Evolutionary conservation across 2,888 invertebrate genomes (phyloP).

Genomic region (Clitarchus hookeri): DNA sequence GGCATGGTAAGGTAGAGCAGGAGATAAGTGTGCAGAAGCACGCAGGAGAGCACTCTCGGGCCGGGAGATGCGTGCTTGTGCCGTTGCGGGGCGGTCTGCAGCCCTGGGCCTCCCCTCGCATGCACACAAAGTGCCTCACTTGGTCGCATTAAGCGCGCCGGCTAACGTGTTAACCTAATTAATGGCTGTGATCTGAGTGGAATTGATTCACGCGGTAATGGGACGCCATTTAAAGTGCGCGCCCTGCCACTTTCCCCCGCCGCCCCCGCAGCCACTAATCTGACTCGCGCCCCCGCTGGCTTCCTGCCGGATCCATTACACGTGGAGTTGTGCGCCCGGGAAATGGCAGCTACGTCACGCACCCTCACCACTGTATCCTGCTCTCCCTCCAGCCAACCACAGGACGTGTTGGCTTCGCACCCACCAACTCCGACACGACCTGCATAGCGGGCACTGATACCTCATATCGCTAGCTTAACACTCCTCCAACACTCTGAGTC

Average conservation of each 20-base stretch:
- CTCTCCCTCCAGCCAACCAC: too few species aligned
- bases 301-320: background rate
- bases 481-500: too few species aligned
- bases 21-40: too few species aligned
- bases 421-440: too few species aligned
- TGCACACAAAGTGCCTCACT: constrained; percentile 20
- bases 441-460: too few species aligned
- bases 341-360: background rate
- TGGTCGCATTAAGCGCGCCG: constrained; percentile 24
- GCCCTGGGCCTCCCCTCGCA: background rate
- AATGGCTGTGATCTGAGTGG: constrained; percentile 36
- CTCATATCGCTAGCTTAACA: too few species aligned
- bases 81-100: background rate
- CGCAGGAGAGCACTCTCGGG: too few species aligned
- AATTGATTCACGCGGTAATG: constrained; percentile 37
- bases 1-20: too few species aligned
- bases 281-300: background rate
- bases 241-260: constrained; percentile 3
- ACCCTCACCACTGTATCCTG: background rate
- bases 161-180: constrained; percentile 36
- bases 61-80: background rate
- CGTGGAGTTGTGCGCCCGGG: background rate
- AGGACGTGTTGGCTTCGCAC: too few species aligned
- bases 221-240: constrained; percentile 35
- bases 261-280: background rate